phyloP scores from a whole-genome alignment of 2,797 vertebrate genomes.

The Pelochelys cantorii region DNA sequence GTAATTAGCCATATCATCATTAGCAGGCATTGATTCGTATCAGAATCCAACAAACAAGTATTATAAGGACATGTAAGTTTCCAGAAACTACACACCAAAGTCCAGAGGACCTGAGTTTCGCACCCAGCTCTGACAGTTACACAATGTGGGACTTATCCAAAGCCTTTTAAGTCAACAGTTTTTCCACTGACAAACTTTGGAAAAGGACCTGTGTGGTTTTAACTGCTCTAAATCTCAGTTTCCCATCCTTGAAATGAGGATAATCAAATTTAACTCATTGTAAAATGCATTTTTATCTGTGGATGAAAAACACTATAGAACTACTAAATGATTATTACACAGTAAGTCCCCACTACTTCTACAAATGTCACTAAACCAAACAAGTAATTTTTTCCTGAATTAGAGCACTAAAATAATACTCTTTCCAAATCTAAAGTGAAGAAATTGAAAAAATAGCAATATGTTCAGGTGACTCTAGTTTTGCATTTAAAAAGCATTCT shows the following conservation, averaged over 20 bases:
- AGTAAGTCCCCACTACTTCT: not conserved
- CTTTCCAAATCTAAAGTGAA: not conserved
- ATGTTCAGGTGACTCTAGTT: not conserved
- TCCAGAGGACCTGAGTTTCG: not conserved
- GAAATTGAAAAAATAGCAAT: not conserved
- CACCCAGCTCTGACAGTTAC: not conserved
- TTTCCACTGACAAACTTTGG: not conserved
- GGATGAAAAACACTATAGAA: not conserved
- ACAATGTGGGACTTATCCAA: not conserved
- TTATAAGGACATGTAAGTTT: not conserved
- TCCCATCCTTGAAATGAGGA: not conserved
- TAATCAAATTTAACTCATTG: not conserved
- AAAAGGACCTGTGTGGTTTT: not conserved
- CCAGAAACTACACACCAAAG: not conserved
- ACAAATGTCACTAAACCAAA: not conserved
- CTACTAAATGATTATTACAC: not conserved
- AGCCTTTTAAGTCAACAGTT: rapidly evolving
- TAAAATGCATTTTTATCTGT: not conserved
- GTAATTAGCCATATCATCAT: not conserved
- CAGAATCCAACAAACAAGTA: not conserved
- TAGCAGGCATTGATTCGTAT: not conserved
- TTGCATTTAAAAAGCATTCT: not conserved
- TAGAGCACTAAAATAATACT: not conserved
- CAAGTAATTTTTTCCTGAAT: not conserved
- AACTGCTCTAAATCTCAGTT: not conserved